Evolutionary conservation across 2,113 vertebrate genomes (phyloP), one percentile per base, ranked within the genome.

Genomic region (Grus americana): DNA sequence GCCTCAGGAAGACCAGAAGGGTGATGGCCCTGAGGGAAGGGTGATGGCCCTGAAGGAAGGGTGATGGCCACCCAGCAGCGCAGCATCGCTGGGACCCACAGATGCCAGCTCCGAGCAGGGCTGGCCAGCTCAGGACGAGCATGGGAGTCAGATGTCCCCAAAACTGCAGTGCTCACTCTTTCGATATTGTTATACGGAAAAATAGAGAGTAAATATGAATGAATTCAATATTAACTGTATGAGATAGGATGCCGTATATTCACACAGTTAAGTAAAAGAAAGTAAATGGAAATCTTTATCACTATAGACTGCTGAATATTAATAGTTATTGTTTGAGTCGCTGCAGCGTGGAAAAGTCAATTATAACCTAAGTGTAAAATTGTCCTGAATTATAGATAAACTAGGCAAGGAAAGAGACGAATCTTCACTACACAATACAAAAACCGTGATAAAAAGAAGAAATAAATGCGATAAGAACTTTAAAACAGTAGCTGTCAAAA

Each of bases 261-360:
- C 95, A 94, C 87, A 81, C 0, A 1, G 90, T 74, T 96, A 96
- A 96, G 92, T 93, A 97, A 96, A 97, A 95, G 94, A 95, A 88
- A 96, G 95, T 95, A 97, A 98, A 97, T 97, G 96, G 97, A 97
- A 97, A 97, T 97, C 97, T 98, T 98, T 98, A 97, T 97, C 96
- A 61, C 97, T 95, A 95, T 91, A 96, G 96, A 96, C 92, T 97
- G 92, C 95, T 96, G 97, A 98, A 97, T 98, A 98, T 97, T 97
- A 97, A 97, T 97, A 96, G 96, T 97, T 98, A 98, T 98, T 98
- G 96, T 97, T 96, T 97, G 97, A 98, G 96, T 88, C 27, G 54
- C 96, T 93, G 96, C 95, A 95, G 95, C 80, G 22, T 93, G 96
- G 95, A 95, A 98, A 97, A 98, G 97, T 97, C 97, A 98, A 97